Evolutionary conservation across 2,888 invertebrate species (phyloP), one percentile per base, ranked within the genome.

Genomic region (Ischnus inquisitorius): DNA sequence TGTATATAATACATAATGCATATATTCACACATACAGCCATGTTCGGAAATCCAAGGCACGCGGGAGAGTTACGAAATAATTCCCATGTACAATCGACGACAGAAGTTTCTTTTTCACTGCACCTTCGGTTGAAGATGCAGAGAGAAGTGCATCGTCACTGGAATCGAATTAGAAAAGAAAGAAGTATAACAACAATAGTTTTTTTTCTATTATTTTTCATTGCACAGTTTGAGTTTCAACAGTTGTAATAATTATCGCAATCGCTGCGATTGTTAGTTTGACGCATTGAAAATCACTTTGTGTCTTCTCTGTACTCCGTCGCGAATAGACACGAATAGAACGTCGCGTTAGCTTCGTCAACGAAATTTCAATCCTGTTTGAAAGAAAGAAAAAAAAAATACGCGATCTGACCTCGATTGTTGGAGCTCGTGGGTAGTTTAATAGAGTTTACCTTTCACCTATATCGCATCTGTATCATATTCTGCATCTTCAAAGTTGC

Each of bases 41-140:
- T 60, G 25, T 60, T 72, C 12, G 46, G 72, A 62, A 62, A 72
- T 72, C 60, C 28, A 76, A 67, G 39, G 67, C 57, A 76, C 41
- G 76, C 57, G 43, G 54, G 54, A 43, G 6, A 43, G 54, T 76
- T 76, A 76, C 65, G 57, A 67, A 76, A 68, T 77, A 60, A 77
- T 60, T 60, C 46, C 67, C 5, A 10, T 34, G 67, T 77, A 68
- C 57, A 77, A 77, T 77, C 77, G 34, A 19, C 10, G 43, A 60
- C 51, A 57, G 10, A 77, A 68, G 54, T 77, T 68, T 28, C n/a
- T n/a, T 8, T 34, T 34, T 34, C 34, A 22, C 77, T 54, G 16
- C 1, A 28, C 19, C 3, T 19, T 39, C 6, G 19, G 2, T 12
- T 19, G n/a, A 19, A 43, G 10, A 41, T n/a, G 64, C 4, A 1